Conservation (phyloP, 2,113 vertebrate species). For the Grantiella picta region DNA sequence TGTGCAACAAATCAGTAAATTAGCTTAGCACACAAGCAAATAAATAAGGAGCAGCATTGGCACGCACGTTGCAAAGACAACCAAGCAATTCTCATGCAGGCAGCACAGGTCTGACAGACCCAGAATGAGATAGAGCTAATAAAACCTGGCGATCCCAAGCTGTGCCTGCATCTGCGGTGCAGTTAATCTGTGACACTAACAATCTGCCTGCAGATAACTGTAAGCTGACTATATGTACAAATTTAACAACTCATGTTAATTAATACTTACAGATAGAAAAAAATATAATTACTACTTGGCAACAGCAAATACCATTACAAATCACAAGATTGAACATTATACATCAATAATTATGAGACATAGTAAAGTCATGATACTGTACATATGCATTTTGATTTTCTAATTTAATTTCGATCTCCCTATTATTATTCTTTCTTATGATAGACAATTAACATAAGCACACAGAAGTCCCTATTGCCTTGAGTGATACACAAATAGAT, state of each 20-base stretch:
- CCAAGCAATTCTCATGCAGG: neutral
- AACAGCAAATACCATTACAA: neutral
- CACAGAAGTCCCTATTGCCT: neutral
- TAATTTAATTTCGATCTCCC: neutral
- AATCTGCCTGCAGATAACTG: conserved; percentile 40
- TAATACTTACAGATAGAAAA: conserved; percentile 12
- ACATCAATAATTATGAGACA: neutral
- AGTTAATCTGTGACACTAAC: conserved; percentile 36
- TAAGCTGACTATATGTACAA: neutral
- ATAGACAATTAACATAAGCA: neutral
- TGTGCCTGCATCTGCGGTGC: conserved; percentile 40
- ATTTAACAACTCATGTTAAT: conserved; percentile 21
- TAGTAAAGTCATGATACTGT: neutral
- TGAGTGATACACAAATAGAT: neutral
- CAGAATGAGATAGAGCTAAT: neutral
- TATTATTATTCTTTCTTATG: neutral
- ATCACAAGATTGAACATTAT: neutral
- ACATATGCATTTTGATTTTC: neutral
- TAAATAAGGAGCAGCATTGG: neutral
- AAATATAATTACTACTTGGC: neutral
- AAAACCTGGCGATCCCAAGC: conserved; percentile 14
- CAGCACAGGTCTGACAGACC: neutral
- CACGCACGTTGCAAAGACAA: neutral
- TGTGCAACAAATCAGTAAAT: neutral
- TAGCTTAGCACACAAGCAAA: neutral